These are phyloP conservation scores for Netelia virgata DNA, from an alignment of 2,888 invertebrate genomes.

Conservation along the genomic window DNA sequence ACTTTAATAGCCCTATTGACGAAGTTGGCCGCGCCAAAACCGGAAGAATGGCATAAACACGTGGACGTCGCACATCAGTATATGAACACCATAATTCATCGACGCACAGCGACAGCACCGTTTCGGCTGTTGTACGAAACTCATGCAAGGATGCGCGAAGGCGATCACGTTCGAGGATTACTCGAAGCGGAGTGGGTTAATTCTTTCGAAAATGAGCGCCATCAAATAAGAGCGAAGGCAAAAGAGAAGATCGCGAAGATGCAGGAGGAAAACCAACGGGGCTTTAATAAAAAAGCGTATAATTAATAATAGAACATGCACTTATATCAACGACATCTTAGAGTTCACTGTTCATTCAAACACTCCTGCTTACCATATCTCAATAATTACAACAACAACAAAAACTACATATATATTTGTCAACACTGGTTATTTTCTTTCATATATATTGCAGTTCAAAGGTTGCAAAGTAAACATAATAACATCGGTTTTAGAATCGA, in stretches of 20 bases:
- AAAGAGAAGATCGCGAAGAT: conserved; percentile 43
- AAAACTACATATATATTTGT: no score
- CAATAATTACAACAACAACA: no score
- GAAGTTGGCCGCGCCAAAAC: conserved; percentile 75
- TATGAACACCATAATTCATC: conserved; percentile 39
- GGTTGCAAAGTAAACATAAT: no score
- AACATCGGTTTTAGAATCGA: no score
- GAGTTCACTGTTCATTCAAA: no score
- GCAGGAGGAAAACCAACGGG: conserved; percentile 52
- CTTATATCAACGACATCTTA: no score
- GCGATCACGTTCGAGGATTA: not conserved
- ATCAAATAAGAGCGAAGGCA: conserved; percentile 1
- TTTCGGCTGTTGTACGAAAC: conserved; percentile 55
- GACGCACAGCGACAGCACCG: conserved; percentile 48
- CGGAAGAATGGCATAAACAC: conserved; percentile 42
- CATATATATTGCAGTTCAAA: no score
- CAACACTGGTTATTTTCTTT: no score
- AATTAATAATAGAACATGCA: no score
- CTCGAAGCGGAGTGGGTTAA: not conserved
- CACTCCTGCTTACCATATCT: no score
- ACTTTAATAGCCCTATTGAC: conserved; percentile 77
- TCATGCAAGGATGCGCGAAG: conserved; percentile 17
- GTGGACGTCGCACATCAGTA: conserved; percentile 33
- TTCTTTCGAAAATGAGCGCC: conserved; percentile 2
- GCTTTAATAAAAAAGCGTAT: conserved; percentile 65